Conservation (phyloP, 2,888 invertebrate species). For the Parnassius glacialis region DNA sequence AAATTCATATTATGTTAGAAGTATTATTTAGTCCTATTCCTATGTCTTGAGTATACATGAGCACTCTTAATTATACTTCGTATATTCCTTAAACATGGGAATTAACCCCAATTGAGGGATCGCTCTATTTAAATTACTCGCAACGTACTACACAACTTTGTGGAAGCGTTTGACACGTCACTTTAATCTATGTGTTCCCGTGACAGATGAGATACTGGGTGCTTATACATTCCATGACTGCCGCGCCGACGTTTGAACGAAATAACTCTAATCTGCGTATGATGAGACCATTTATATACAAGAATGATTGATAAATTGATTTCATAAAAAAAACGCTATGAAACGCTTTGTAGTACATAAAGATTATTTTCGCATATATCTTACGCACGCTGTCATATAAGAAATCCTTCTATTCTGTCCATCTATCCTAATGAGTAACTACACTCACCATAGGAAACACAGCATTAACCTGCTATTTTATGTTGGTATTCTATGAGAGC, state of each 20-base stretch:
- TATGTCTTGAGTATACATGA: constrained; percentile 42
- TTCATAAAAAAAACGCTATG: too few relatives aligned
- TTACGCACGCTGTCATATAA: too few relatives aligned
- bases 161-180: constrained; percentile 76
- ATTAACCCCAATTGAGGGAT: constrained; percentile 80
- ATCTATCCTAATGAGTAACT: too few relatives aligned
- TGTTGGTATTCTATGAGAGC: too few relatives aligned
- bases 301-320: not conserved
- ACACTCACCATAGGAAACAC: too few relatives aligned
- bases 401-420: too few relatives aligned
- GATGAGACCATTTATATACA: constrained; percentile 5
- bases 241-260: not conserved
- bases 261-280: constrained; percentile 17
- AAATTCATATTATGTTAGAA: not conserved
- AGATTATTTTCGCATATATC: too few relatives aligned
- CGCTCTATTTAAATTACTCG: constrained; percentile 79
- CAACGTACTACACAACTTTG: constrained; percentile 75
- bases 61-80: constrained; percentile 70
- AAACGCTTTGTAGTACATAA: too few relatives aligned
- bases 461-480: too few relatives aligned
- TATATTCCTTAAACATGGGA: constrained; percentile 79
- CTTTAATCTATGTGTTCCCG: constrained; percentile 58
- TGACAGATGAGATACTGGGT: constrained; percentile 33
- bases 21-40: not conserved
- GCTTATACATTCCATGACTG: constrained; percentile 13